Percentiles rank a stretch among this genome's conserved stretches.
Evolutionary conservation across 1,140 invertebrate genomes (phyloP).

Genomic region (Chrysomallon squamiferum): DNA sequence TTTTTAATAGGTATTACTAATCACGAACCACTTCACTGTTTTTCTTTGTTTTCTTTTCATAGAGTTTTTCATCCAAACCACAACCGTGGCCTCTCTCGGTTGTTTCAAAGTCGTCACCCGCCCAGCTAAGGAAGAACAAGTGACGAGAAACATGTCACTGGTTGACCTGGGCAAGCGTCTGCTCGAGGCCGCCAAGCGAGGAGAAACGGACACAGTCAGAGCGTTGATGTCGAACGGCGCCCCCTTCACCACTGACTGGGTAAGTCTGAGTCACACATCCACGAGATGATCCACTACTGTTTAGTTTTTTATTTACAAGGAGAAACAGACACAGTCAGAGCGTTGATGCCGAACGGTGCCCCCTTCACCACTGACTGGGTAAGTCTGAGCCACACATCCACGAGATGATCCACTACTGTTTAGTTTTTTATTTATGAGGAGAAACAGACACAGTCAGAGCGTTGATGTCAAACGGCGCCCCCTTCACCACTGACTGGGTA

Average conservation of each 20-base stretch:
- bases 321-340: constrained; percentile 77
- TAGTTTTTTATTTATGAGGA: no score
- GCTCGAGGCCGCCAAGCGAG: constrained; percentile 78
- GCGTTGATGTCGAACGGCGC: constrained; percentile 85
- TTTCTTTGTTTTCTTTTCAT: no score
- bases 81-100: not conserved
- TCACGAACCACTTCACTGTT: no score
- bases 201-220: constrained; percentile 78
- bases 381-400: constrained; percentile 33
- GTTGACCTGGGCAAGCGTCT: constrained; percentile 84
- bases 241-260: constrained; percentile 92
- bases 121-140: constrained; percentile 11
- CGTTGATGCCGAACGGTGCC: constrained; percentile 85
- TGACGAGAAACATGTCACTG: constrained; percentile 58
- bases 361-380: constrained; percentile 94
- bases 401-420: not conserved
- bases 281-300: not conserved
- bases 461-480: constrained; percentile 86
- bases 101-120: not conserved
- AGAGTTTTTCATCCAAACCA: no score
- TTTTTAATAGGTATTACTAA: no score
- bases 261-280: constrained; percentile 59
- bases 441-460: constrained; percentile 78
- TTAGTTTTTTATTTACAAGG: no score
- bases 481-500: constrained; percentile 92